Base-by-base conservation (phyloP, 2,888 invertebrate genomes). In the Copidosoma aretas region DNA sequence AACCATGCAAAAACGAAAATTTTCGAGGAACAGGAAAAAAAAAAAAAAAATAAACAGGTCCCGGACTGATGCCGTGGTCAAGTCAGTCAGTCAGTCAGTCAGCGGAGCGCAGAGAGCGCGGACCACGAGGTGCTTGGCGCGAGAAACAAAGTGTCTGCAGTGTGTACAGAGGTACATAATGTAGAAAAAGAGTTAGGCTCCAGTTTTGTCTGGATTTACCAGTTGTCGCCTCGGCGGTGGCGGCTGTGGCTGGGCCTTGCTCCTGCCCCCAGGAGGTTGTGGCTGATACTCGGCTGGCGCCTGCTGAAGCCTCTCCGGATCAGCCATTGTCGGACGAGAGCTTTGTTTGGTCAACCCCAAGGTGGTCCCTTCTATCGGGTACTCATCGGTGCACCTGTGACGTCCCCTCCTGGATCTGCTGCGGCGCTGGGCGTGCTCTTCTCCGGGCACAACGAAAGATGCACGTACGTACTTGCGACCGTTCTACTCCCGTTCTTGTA, bases 141-240 rank as follows among this genome's bases (percentile, higher is more conserved):
- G 32, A 32, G 32, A 32, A 32, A 32, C 32, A 32, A 32, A 32
- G 32, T 32, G 32, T 32, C 32, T 32, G 32, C 32, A 32, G 32
- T 32, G 8, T 3, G 32, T 32, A 19, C 53, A 14, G 53, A 5
- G 24, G 19, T 19, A 52, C 19, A 24, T 10, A 5, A 1, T 25
- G 19, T 14, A 25, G 25, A 17, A 39, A 17, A 53, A 53, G 53
- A 12, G n/a, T 3, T 5, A 53, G 24, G 19, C 19, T 15, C 19
- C 10, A n/a, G n/a, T n/a, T 46, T 43, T 32, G 21, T 24, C 24
- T 17, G 57, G 60, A 70, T 72, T 83, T 82, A 83, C 83, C 83
- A 83, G 79, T 82, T 82, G 82, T 77, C 83, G 83, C 79, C 78
- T n/a, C n/a, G n/a, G 79, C 75, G 74, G 81, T 63, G 83, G 83